Evolutionary conservation across 2,888 invertebrate genomes (phyloP).

Genomic region (Synergus laeviventris): DNA sequence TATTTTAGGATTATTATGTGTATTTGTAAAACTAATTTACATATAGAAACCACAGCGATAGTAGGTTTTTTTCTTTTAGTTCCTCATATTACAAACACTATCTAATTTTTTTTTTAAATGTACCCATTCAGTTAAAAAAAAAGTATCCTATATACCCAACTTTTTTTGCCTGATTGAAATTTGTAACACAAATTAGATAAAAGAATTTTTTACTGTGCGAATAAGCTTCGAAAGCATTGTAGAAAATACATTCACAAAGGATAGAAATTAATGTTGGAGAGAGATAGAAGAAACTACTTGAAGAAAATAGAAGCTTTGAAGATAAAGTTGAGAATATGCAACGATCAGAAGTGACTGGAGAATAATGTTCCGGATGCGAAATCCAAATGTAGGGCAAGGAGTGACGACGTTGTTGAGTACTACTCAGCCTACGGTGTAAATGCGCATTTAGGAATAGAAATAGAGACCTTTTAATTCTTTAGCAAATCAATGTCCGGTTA

Average conservation of each 20-base stretch:
- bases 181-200: background rate
- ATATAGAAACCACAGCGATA: no score
- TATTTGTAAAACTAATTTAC: no score
- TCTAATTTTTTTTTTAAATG: no score
- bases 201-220: no score
- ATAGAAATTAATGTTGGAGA: background rate
- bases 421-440: constrained; percentile 5
- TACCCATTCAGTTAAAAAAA: no score
- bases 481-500: constrained; percentile 56
- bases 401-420: background rate
- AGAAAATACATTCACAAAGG: background rate
- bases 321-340: background rate
- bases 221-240: background rate
- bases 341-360: background rate
- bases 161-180: no score
- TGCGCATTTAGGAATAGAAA: background rate
- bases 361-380: constrained; percentile 33
- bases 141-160: no score
- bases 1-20: no score
- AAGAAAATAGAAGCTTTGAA: background rate
- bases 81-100: no score
- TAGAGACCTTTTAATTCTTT: constrained; percentile 55
- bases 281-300: background rate
- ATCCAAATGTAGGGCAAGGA: constrained; percentile 25
- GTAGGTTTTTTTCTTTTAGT: no score